Base-by-base conservation (phyloP, 2,888 invertebrate species). In the Oasisia sp. region DNA sequence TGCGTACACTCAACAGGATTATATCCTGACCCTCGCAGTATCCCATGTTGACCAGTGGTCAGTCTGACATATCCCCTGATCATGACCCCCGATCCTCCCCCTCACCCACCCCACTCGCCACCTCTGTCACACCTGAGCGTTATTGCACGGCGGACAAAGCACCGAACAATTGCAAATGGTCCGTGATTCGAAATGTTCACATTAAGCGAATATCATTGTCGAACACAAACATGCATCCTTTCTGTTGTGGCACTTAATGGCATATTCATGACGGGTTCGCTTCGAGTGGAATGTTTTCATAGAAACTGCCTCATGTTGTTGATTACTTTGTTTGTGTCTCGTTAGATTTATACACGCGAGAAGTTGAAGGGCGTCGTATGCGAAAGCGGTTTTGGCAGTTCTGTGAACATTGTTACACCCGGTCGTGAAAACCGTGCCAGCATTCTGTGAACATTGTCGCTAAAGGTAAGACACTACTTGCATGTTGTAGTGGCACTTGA, bases 161-260 rank as follows among this genome's bases (percentile, higher is more conserved):
- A 74, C 19, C 27, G 27, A 74, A 74, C 74, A 74, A 74, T 74
- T 74, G 27, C 27, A n/a, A 74, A 74, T 27, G 74, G 74, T 27
- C 74, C n/a, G 27, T 74, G 74, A 74, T 74, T 74, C n/a, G 74
- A 74, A 74, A 74, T 74, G 27, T 27, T 74, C 74, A 74, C 74
- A 74, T 74, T 74, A 74, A 74, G 74, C 74, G 27, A 74, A 74
- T 74, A 74, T 74, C 74, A n/a, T 74, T 74, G 74, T 74, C 27
- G 74, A 74, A 27, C n/a, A 74, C 74, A 74, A 74, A 74, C 19
- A 19, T 27, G 7, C 74, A 74, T 74, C 56, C 56, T 56, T 56
- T 74, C 74, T 74, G 27, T 74, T 74, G 74, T 74, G 74, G 74
- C 74, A 74, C n/a, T 74, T 74, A 74, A 74, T 74, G 74, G 74